Evolutionary conservation across 2,888 invertebrate genomes (phyloP), one percentile per base, ranked within the genome.

Genomic region (Scelioninae gen. 2): DNA sequence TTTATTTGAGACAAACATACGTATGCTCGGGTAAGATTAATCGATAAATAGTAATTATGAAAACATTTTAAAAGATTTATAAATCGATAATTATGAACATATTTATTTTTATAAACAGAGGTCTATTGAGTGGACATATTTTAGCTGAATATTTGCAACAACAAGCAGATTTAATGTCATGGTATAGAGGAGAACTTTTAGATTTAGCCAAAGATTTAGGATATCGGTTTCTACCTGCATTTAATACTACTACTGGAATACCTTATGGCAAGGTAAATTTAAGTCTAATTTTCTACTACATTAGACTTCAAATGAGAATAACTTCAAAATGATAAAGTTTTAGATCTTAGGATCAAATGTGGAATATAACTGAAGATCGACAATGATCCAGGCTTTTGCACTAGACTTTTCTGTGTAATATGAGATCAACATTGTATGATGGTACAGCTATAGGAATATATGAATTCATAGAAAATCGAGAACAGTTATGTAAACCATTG

Each of bases 1-100:
- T 0, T 96, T 99, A 2, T 99, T 99, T 87, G 98, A 99, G 87
- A 97, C 97, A 6, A 99, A 98, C 86, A 99, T 99, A 79, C 90
- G 98, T 78, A 93, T 99, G 88, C 88, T 99, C n/a, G 98, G 98
- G 93, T 96, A 39, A 61, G 52, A 10, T 16, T n/a, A n/a, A n/a
- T n/a, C n/a, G n/a, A n/a, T n/a, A n/a, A n/a, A n/a, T n/a, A n/a
- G n/a, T n/a, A n/a, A n/a, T n/a, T n/a, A n/a, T n/a, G n/a, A n/a
- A n/a, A n/a, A n/a, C n/a, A n/a, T n/a, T n/a, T n/a, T n/a, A n/a
- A n/a, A n/a, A n/a, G n/a, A n/a, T n/a, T n/a, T n/a, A n/a, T n/a
- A n/a, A n/a, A n/a, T n/a, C n/a, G n/a, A 9, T 31, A 39, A 28
- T 41, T 39, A 48, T 45, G 13, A 1, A 37, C 52, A 22, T 22